These are phyloP conservation scores for Brachylomia viminalis DNA, from an alignment of 2,888 invertebrate genomes.

Conservation along the genomic window DNA sequence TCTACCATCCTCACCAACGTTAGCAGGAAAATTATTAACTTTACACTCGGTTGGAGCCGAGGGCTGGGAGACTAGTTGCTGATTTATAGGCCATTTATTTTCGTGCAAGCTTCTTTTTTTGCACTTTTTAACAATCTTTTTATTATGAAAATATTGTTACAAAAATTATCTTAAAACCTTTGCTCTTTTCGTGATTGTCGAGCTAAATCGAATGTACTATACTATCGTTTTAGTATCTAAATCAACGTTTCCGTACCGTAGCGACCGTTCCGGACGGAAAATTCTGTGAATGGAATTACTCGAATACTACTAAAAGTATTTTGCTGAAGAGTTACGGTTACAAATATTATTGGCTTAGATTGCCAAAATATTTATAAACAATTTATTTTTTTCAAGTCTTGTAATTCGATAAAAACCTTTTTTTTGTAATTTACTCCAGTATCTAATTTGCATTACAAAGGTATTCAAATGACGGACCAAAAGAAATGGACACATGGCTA, in stretches of 20 bases:
- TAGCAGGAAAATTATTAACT: neutral
- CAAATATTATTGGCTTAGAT: neutral
- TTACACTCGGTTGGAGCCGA: neutral
- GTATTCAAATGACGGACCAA: neutral
- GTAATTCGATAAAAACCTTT: no score
- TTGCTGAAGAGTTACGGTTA: neutral
- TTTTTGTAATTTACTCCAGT: no score
- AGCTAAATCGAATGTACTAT: neutral
- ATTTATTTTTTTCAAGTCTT: neutral
- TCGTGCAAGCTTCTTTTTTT: neutral
- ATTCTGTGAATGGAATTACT: neutral
- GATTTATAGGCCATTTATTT: neutral
- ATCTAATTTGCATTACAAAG: conserved; percentile 12
- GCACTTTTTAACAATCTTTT: neutral
- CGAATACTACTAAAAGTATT: neutral
- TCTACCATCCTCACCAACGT: neutral
- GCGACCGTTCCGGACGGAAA: neutral
- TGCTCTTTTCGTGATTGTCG: neutral
- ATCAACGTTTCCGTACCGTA: conserved; percentile 15
- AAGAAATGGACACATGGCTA: neutral
- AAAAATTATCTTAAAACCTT: neutral
- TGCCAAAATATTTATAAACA: neutral
- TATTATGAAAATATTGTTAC: neutral
- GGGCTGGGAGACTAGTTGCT: neutral
- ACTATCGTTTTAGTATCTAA: neutral